Evolutionary conservation across 1,140 invertebrate genomes (phyloP).

Genomic region (Acromyrmex echinatior): DNA sequence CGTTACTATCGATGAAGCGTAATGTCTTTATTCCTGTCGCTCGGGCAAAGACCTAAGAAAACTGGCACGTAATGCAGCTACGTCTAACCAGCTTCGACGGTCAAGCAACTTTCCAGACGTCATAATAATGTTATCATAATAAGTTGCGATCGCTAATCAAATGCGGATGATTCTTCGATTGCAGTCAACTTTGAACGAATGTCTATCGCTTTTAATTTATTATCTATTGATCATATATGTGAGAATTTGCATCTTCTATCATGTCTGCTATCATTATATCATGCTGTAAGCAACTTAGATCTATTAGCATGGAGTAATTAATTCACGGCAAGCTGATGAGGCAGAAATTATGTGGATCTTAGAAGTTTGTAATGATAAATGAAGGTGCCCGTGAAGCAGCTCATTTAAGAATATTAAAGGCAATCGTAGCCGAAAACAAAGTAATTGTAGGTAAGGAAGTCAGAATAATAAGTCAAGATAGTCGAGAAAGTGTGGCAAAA

Average conservation of each 20-base stretch:
- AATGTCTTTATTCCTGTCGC: conserved; percentile 58
- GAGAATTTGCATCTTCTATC: neutral
- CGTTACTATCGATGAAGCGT: conserved; percentile 50
- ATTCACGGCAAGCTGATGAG: no score
- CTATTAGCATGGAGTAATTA: no score
- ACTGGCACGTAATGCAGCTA: neutral
- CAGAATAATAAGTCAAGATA: no score
- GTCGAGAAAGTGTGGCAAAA: no score
- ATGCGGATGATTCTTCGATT: neutral
- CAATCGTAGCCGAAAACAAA: no score
- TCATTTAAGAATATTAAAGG: no score
- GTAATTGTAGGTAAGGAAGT: no score
- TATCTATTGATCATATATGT: neutral
- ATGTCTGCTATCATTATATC: conserved; percentile 7
- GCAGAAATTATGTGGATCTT: no score
- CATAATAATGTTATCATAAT: conserved; percentile 40
- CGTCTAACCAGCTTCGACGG: conserved; percentile 20
- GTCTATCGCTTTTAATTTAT: conserved; percentile 16
- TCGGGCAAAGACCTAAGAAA: conserved; percentile 40
- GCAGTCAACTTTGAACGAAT: neutral
- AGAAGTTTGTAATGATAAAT: no score
- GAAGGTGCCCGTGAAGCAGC: no score
- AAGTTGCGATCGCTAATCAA: conserved; percentile 33
- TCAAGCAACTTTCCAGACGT: conserved; percentile 44
- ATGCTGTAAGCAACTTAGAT: no score